A percentile compares a stretch with the other conserved stretches of the same genome.
Conservation (phyloP, 2,797 vertebrate genomes). For the Tokudaia tokunoshimensis region DNA sequence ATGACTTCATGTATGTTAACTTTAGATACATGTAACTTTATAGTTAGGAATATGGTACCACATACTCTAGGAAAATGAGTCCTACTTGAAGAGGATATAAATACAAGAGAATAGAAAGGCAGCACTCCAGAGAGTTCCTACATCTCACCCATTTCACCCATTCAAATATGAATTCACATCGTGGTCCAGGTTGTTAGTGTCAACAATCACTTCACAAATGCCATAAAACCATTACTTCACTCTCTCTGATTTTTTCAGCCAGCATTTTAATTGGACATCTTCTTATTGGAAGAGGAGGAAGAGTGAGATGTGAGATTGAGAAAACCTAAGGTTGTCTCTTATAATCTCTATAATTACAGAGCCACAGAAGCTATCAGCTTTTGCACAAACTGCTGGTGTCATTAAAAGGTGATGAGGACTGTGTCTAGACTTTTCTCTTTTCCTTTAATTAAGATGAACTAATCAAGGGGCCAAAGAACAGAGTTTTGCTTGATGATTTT, state of each 20-base stretch:
- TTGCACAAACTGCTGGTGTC: not conserved
- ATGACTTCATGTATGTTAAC: constrained; percentile 57
- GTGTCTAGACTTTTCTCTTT: not conserved
- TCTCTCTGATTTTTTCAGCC: not conserved
- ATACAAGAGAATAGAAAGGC: not conserved
- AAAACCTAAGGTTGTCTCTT: not conserved
- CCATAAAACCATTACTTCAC: not conserved
- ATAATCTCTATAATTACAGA: not conserved
- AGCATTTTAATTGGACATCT: constrained; percentile 35
- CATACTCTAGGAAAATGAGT: not conserved
- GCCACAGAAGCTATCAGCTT: not conserved
- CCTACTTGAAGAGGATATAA: constrained; percentile 10
- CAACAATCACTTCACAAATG: constrained; percentile 4
- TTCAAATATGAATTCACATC: not conserved
- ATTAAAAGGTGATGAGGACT: not conserved
- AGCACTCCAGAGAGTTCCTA: not conserved
- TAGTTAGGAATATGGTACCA: constrained; percentile 5
- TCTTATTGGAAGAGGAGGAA: not conserved
- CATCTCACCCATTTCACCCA: not conserved
- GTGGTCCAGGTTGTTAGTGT: not conserved
- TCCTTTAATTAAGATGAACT: not conserved
- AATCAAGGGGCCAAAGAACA: constrained; percentile 22
- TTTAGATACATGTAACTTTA: constrained; percentile 51
- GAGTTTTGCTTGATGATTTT: not conserved
- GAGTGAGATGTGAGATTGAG: not conserved